phyloP scores from a whole-genome alignment of 2,888 invertebrate species.

The Machimus rusticus region DNA sequence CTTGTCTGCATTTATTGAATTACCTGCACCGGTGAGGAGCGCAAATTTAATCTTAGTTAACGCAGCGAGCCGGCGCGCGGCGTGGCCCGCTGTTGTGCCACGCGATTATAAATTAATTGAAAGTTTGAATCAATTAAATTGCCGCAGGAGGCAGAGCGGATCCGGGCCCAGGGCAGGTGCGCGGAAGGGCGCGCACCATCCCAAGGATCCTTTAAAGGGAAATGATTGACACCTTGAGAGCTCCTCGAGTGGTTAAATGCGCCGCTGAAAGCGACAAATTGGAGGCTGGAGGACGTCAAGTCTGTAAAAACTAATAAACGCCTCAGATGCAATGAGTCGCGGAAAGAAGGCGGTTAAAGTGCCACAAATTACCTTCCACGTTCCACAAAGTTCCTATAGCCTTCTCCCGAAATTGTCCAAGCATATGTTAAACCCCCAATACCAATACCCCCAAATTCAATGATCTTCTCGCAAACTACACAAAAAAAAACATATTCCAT shows the following conservation, averaged over 20 bases:
- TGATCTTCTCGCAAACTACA: too few species aligned
- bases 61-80: background rate
- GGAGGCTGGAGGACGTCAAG: conserved; percentile 3
- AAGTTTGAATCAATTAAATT: conserved; percentile 41
- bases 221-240: conserved; percentile 23
- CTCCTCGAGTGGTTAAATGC: conserved; percentile 27
- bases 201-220: background rate
- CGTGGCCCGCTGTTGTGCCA: conserved; percentile 1
- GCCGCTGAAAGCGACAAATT: conserved; percentile 7
- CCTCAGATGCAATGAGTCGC: background rate
- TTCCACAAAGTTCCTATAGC: background rate
- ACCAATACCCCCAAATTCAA: too few species aligned
- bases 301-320: conserved; percentile 17
- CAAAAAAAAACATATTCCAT: too few species aligned
- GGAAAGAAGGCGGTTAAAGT: background rate
- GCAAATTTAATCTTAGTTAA: conserved; percentile 41
- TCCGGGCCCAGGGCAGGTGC: background rate
- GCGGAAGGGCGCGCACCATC: background rate
- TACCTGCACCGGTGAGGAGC: conserved; percentile 31
- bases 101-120: conserved; percentile 42
- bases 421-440: background rate
- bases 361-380: background rate
- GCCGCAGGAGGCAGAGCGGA: background rate
- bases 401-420: too few species aligned
- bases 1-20: conserved; percentile 45